phyloP scores from a whole-genome alignment of 2,797 vertebrate genomes.

The Triplophysa bombifrons region DNA sequence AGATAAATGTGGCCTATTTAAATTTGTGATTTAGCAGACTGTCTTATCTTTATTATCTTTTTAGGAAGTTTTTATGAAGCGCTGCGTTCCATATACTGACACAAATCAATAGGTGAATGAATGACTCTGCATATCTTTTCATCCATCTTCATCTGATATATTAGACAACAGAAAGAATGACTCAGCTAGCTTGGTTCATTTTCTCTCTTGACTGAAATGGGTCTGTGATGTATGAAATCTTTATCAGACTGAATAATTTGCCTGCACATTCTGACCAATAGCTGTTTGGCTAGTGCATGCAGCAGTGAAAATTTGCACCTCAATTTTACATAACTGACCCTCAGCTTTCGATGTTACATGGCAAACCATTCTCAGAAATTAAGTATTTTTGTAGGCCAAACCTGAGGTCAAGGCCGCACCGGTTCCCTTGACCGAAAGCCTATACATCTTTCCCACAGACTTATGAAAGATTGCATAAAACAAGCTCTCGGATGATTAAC shows the following conservation, averaged over 20 bases:
- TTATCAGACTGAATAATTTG: conserved; percentile 1
- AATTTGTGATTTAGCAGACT: conserved; percentile 27
- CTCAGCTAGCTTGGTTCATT: conserved; percentile 9
- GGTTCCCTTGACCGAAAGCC: no score
- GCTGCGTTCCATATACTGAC: conserved; percentile 29
- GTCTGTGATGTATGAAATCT: conserved; percentile 19
- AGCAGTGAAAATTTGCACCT: not conserved
- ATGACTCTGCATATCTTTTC: conserved; percentile 36
- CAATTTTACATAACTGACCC: not conserved
- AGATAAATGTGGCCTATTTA: conserved; percentile 17
- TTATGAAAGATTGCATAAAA: no score
- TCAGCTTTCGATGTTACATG: no score
- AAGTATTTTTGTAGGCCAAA: no score
- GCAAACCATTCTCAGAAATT: no score
- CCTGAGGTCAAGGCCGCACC: no score
- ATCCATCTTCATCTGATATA: conserved; percentile 40
- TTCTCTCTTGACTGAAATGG: conserved; percentile 22
- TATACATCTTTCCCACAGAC: no score
- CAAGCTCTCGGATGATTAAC: no score
- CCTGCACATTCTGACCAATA: not conserved
- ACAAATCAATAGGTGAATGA: conserved; percentile 49
- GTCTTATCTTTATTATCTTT: conserved; percentile 31
- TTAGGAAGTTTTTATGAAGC: conserved; percentile 47
- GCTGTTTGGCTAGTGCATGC: not conserved
- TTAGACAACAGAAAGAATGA: conserved; percentile 31